A percentile compares a stretch with the other conserved stretches of the same genome.
phyloP scores from a whole-genome alignment of 2,113 vertebrate species.

The Tachysurus fulvidraco region DNA sequence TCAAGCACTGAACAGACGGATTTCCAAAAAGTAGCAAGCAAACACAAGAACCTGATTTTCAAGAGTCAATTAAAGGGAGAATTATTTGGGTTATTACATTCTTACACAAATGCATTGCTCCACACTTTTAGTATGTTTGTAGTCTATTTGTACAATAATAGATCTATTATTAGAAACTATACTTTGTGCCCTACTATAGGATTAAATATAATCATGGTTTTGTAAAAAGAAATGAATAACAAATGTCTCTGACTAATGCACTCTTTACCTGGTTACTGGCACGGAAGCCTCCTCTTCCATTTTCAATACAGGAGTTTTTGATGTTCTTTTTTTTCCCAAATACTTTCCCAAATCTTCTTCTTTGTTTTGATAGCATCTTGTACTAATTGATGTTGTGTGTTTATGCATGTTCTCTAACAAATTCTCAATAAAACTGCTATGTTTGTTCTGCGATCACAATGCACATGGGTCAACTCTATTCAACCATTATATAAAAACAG shows the following conservation, averaged over 20 bases:
- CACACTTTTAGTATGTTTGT: not conserved
- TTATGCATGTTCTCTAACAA: not conserved
- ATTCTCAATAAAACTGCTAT: not conserved
- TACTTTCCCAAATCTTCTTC: not conserved
- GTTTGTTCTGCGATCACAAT: not conserved
- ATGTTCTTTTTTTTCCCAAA: no score
- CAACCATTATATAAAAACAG: not conserved
- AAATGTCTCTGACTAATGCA: not conserved
- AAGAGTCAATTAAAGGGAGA: not conserved
- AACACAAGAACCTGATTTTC: not conserved
- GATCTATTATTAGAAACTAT: not conserved
- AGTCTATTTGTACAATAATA: not conserved
- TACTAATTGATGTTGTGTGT: not conserved
- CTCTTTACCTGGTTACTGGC: not conserved
- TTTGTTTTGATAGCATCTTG: not conserved
- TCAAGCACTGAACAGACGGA: conserved; percentile 1
- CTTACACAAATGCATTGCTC: not conserved
- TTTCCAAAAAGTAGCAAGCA: conserved; percentile 7
- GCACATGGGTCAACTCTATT: not conserved
- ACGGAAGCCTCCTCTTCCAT: no score
- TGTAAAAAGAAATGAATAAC: not conserved
- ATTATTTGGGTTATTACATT: not conserved
- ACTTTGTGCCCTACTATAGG: not conserved
- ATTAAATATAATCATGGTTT: not conserved
- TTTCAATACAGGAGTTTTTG: no score